These are phyloP conservation scores for Danio tinwini DNA, from an alignment of 2,797 vertebrate species.

Conservation along the genomic window DNA sequence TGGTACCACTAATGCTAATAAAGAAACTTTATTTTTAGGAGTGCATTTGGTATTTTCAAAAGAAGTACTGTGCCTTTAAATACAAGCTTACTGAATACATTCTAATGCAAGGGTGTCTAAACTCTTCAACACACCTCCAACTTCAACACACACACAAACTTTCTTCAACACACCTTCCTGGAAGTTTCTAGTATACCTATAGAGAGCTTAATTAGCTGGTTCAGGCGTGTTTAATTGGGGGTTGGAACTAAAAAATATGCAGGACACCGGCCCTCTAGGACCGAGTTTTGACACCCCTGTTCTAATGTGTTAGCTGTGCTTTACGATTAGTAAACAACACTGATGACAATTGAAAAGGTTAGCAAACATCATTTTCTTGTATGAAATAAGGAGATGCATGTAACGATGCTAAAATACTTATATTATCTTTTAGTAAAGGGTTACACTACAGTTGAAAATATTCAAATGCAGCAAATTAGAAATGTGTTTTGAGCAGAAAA, in stretches of 20 bases:
- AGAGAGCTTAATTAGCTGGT: too few species aligned
- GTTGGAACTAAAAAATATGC: too few species aligned
- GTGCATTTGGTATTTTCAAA: not conserved
- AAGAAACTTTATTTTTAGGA: too few species aligned
- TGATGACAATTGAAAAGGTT: not conserved
- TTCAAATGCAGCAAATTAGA: not conserved
- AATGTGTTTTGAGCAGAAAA: not conserved
- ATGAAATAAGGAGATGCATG: constrained; percentile 2
- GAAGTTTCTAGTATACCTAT: too few species aligned
- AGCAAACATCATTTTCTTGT: not conserved
- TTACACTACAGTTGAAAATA: not conserved
- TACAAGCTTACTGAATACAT: constrained; percentile 9
- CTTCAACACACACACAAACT: too few species aligned
- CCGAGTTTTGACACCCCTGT: too few species aligned
- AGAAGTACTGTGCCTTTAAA: constrained; percentile 27
- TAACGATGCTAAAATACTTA: not conserved
- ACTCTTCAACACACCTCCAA: too few species aligned
- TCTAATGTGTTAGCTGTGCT: constrained; percentile 7
- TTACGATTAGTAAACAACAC: not conserved
- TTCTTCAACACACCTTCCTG: too few species aligned
- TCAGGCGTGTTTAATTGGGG: too few species aligned
- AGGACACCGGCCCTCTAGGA: too few species aligned
- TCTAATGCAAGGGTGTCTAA: not conserved
- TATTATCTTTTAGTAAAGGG: not conserved
- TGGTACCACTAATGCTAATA: too few species aligned